Evolutionary conservation across 2,113 vertebrate species (phyloP).

Genomic region (Balaeniceps rex): DNA sequence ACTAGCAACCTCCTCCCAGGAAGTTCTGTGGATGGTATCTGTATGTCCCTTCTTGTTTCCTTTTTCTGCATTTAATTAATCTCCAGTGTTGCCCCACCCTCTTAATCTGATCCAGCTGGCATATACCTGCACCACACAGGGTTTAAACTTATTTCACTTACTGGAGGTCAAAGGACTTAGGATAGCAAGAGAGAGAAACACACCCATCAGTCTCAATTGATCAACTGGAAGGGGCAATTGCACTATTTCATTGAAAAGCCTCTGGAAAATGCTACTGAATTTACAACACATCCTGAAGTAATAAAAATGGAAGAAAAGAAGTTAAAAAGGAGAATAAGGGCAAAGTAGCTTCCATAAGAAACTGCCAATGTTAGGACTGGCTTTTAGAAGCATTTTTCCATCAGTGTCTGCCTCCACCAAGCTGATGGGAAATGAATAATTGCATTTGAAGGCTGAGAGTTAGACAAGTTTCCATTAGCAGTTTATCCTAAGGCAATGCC

Average conservation of each 20-base stretch:
- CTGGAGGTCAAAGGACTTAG: not conserved
- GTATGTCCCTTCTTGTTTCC: constrained; percentile 35
- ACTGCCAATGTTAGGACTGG: not conserved
- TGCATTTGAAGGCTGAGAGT: not conserved
- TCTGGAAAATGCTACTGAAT: not conserved
- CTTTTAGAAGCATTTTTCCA: constrained; percentile 2
- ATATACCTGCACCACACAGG: not conserved
- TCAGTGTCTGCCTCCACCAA: not conserved
- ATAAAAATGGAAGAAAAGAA: not conserved
- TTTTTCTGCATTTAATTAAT: constrained; percentile 4
- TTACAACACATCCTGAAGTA: not conserved
- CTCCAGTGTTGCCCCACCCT: constrained; percentile 12
- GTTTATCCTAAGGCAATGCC: not conserved
- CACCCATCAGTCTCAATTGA: not conserved
- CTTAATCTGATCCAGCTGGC: constrained; percentile 24
- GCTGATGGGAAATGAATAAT: not conserved
- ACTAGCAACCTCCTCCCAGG: not conserved
- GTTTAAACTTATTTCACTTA: constrained; percentile 19
- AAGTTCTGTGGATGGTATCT: not conserved
- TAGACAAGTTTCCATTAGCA: not conserved
- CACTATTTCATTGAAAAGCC: not conserved
- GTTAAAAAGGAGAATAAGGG: not conserved
- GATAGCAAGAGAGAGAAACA: not conserved
- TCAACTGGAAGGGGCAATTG: not conserved
- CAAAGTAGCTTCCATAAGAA: not conserved